Evolutionary conservation across 2,797 vertebrate genomes (phyloP).

Genomic region (Cyclopterus lumpus): DNA sequence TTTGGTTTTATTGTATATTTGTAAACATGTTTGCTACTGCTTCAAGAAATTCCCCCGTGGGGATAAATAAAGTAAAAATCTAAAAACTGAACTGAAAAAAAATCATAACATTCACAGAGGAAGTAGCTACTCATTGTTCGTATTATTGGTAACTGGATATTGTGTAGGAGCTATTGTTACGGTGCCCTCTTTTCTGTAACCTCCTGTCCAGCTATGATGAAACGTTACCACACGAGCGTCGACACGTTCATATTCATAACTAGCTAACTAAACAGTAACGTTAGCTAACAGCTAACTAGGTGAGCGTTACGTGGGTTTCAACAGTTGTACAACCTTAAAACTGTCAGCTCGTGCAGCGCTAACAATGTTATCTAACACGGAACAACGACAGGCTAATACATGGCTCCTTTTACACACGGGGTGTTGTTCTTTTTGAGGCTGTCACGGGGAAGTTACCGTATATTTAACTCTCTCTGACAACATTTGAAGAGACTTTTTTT

Average conservation of each 20-base stretch:
- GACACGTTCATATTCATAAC: not conserved
- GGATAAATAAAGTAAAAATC: no score
- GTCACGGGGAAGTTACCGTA: slow-evolving; percentile 6
- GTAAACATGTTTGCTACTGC: no score
- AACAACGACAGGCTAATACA: rapidly evolving
- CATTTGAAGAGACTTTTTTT: not conserved
- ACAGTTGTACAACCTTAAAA: not conserved
- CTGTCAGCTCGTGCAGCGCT: not conserved
- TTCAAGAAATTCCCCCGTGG: no score
- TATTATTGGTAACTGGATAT: not conserved
- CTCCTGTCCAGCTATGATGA: not conserved
- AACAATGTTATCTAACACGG: not conserved
- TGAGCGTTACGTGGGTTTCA: not conserved
- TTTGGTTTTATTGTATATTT: no score
- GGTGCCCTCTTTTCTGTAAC: not conserved
- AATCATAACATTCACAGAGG: not conserved
- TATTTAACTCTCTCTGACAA: slow-evolving; percentile 33
- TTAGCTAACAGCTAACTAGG: slow-evolving; percentile 28
- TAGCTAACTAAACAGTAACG: not conserved
- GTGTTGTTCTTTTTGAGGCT: slow-evolving; percentile 5
- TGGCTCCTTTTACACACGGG: not conserved
- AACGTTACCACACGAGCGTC: no score
- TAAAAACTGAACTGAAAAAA: not conserved
- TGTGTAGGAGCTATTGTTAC: not conserved
- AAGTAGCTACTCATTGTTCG: no score